Evolutionary conservation across 2,888 invertebrate genomes (phyloP).

Genomic region (Leptinotarsa tumamoca): DNA sequence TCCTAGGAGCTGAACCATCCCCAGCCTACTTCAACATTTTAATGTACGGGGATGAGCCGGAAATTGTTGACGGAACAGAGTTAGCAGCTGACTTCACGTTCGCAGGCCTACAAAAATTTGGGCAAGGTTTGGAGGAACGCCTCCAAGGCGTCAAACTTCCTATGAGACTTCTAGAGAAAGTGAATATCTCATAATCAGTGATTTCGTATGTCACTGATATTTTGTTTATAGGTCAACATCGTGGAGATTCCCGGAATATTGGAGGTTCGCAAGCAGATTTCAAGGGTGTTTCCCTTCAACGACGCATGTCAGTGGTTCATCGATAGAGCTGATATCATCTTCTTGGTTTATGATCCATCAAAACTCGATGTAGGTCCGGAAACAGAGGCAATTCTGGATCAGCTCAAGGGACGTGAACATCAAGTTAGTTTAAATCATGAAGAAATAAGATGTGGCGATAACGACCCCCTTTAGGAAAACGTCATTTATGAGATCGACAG

Average conservation of each 20-base stretch:
- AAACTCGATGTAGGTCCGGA: conserved; percentile 96
- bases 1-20: conserved; percentile 89
- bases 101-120: conserved; percentile 93
- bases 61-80: conserved; percentile 91
- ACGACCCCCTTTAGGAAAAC: too few species aligned
- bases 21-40: conserved; percentile 93
- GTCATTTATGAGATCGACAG: too few species aligned
- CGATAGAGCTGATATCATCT: conserved; percentile 94
- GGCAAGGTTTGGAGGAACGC: conserved; percentile 91
- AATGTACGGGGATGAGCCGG: conserved; percentile 88
- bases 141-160: conserved; percentile 85
- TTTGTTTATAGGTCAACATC: conserved; percentile 81
- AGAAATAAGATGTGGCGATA: too few species aligned
- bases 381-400: conserved; percentile 93
- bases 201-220: neutral
- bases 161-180: conserved; percentile 89
- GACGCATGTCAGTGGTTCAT: conserved; percentile 98
- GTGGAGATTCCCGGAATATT: conserved; percentile 96
- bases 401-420: conserved; percentile 92
- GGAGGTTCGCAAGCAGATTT: conserved; percentile 93
- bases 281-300: conserved; percentile 93
- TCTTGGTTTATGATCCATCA: conserved; percentile 94
- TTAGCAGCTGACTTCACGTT: conserved; percentile 96
- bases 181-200: conserved; percentile 57
- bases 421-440: conserved; percentile 70